Conservation (phyloP, 1,140 invertebrate species). For the Drosophila pseudoananassae region DNA sequence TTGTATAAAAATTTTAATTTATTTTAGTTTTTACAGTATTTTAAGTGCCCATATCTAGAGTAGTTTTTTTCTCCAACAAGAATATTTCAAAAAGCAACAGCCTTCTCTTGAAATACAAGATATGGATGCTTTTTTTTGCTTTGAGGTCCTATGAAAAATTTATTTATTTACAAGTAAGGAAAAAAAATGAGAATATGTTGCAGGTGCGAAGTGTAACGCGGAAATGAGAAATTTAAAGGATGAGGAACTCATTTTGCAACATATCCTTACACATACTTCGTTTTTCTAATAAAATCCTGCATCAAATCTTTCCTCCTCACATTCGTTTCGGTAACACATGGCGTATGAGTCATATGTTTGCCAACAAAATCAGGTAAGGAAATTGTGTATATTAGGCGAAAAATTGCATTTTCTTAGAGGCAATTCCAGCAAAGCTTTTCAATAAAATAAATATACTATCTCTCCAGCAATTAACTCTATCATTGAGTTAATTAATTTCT, state of each 20-base stretch:
- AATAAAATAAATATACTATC: background rate
- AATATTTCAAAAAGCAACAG: background rate
- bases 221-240: background rate
- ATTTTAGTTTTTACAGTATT: background rate
- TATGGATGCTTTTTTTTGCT: conserved; percentile 19
- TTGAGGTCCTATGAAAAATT: conserved; percentile 52
- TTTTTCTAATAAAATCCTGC: background rate
- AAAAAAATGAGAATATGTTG: background rate
- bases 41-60: background rate
- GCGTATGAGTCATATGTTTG: background rate
- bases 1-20: background rate
- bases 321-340: background rate
- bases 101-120: conserved; percentile 8
- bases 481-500: background rate
- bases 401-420: background rate
- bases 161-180: conserved; percentile 52
- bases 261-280: background rate
- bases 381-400: background rate
- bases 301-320: background rate
- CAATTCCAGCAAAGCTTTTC: background rate
- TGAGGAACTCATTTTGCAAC: background rate
- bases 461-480: no score
- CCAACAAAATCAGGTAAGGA: background rate
- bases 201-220: background rate
- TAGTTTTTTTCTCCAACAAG: background rate